A percentile compares a stretch with the other conserved stretches of the same genome.
These are phyloP conservation scores for Drosophila bocki DNA, from an alignment of 1,140 invertebrate genomes.

Conservation along the genomic window DNA sequence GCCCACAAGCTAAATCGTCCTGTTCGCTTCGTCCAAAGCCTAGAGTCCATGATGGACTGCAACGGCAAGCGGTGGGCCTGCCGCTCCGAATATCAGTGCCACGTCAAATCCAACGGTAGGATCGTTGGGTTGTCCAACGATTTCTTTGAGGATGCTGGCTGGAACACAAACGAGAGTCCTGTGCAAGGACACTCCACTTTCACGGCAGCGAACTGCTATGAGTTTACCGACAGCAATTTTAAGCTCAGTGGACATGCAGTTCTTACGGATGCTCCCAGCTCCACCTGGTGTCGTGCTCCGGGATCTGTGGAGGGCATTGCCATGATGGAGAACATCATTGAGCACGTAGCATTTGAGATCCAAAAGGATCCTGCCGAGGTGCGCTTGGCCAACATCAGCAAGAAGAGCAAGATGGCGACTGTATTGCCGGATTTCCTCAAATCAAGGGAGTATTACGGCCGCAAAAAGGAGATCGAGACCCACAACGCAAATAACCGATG, in stretches of 20 bases:
- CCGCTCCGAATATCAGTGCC: slow-evolving; percentile 87
- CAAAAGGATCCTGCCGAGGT: slow-evolving; percentile 90
- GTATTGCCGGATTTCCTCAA: slow-evolving; percentile 69
- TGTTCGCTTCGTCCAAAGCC: slow-evolving; percentile 88
- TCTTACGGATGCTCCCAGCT: slow-evolving; percentile 88
- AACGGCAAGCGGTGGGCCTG: slow-evolving; percentile 88
- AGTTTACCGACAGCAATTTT: slow-evolving; percentile 85
- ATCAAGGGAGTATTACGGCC: slow-evolving; percentile 86
- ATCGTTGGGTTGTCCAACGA: slow-evolving; percentile 89
- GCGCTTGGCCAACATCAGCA: slow-evolving; percentile 87
- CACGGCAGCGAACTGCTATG: slow-evolving; percentile 88
- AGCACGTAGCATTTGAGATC: slow-evolving; percentile 90
- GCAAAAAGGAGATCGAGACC: slow-evolving; percentile 86
- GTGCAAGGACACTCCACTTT: slow-evolving; percentile 80
- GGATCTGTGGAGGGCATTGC: slow-evolving; percentile 88
- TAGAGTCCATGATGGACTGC: slow-evolving; percentile 89
- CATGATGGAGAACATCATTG: slow-evolving; percentile 92
- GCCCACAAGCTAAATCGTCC: slow-evolving; percentile 88
- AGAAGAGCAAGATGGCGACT: slow-evolving; percentile 84
- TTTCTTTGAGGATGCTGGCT: slow-evolving; percentile 89
- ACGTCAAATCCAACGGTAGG: slow-evolving; percentile 88
- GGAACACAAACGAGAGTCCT: slow-evolving; percentile 87
- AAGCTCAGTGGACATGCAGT: slow-evolving; percentile 86
- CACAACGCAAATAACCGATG: slow-evolving; percentile 89
- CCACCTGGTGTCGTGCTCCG: slow-evolving; percentile 88